A percentile compares a stretch with the other conserved stretches of the same genome.
These are phyloP conservation scores for Anabas testudineus DNA, from an alignment of 2,797 vertebrate genomes.

Conservation along the genomic window DNA sequence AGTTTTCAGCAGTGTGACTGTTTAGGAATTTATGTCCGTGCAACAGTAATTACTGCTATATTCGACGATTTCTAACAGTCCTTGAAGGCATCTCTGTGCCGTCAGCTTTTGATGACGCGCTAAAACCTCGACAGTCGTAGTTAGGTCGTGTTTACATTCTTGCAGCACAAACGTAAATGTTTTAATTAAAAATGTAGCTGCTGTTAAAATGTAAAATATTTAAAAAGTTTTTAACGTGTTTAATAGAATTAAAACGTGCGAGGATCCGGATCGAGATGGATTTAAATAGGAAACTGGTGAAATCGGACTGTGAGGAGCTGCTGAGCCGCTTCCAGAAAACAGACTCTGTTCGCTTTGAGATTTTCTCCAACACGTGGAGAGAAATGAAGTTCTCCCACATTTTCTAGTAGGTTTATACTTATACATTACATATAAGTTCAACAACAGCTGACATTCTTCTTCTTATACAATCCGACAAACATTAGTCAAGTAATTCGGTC, in stretches of 20 bases:
- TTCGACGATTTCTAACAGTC: background rate
- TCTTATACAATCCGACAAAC: background rate
- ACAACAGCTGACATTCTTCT: too few relatives aligned
- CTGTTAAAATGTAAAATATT: too few relatives aligned
- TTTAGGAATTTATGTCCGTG: too few relatives aligned
- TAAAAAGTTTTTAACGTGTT: background rate
- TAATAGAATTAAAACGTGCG: background rate
- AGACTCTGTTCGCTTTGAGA: slow-evolving; percentile 90
- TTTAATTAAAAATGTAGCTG: background rate
- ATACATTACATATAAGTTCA: background rate
- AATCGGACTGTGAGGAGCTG: slow-evolving; percentile 88
- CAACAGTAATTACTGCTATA: too few relatives aligned
- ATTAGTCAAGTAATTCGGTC: too few relatives aligned
- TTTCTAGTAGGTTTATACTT: slow-evolving; percentile 85
- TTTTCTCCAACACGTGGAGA: slow-evolving; percentile 90
- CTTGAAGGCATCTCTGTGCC: background rate
- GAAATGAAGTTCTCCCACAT: slow-evolving; percentile 88
- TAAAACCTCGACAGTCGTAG: slow-evolving; percentile 13
- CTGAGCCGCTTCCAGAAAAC: slow-evolving; percentile 87
- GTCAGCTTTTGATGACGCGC: slow-evolving; percentile 48
- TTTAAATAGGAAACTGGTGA: slow-evolving; percentile 66
- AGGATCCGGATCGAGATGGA: slow-evolving; percentile 43
- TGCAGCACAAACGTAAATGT: background rate
- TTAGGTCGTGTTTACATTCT: slow-evolving; percentile 20
- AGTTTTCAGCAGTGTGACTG: too few relatives aligned